phyloP scores from a whole-genome alignment of 2,888 invertebrate genomes.

The Cremastobaeus sp. region DNA sequence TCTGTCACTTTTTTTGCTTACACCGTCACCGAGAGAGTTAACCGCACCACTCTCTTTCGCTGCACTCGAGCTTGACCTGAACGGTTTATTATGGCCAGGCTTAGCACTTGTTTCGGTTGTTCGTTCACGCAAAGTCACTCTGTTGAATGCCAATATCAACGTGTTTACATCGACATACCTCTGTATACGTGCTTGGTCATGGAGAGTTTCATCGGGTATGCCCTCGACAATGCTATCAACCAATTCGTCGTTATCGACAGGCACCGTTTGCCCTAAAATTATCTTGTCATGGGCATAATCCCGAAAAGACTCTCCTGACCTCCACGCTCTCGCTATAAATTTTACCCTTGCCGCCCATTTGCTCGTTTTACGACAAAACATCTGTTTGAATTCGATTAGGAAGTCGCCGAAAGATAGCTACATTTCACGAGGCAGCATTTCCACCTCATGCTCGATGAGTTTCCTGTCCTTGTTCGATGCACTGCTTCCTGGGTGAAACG shows the following conservation, averaged over 20 bases:
- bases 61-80: not conserved
- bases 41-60: not conserved
- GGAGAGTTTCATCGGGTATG: too few relatives aligned
- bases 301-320: not conserved
- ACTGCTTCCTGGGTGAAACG: not conserved
- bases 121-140: not conserved
- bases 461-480: not conserved
- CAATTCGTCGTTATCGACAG: not conserved
- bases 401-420: not conserved
- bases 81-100: not conserved
- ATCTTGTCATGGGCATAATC: not conserved
- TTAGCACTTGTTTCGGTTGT: not conserved
- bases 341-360: not conserved
- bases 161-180: not conserved
- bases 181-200: not conserved
- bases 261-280: not conserved
- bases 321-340: constrained; percentile 1
- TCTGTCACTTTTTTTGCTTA: not conserved
- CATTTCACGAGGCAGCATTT: not conserved
- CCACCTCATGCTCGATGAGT: not conserved
- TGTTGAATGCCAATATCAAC: not conserved
- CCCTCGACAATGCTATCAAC: not conserved
- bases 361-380: not conserved
- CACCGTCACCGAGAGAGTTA: not conserved
- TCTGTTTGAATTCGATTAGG: not conserved